Evolutionary conservation across 2,113 vertebrate species (phyloP), one percentile per base, ranked within the genome.

Genomic region (Tupaia tana): DNA sequence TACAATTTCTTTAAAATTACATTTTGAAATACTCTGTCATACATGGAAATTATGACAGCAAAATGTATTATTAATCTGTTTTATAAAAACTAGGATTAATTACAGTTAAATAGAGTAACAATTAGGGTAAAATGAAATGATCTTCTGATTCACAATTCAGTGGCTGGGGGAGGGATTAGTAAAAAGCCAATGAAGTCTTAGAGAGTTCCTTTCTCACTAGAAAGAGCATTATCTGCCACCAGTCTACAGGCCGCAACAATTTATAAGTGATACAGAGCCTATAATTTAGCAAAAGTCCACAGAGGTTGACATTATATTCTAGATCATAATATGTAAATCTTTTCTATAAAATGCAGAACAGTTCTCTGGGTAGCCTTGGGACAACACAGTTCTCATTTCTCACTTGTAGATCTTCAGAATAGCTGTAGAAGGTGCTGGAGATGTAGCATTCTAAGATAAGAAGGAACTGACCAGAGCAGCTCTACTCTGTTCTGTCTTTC

Each of bases 71-170:
- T 31, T 80, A 71, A 20, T 70, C n/a, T 63, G 13, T 92, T 78
- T 69, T 95, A 81, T 92, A 79, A 85, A 88, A 94, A 78, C 5
- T 75, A 18, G 7, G 74, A 73, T 64, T 78, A 15, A 78, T 69
- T 89, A 59, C 15, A 73, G 6, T 43, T 19, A 73, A 70, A 81
- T 58, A 10, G 1, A 58, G 25, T 58, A 64, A 86, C 52, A 24
- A 64, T 81, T 80, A 83, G 24, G 3, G 10, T 61, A 27, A 58
- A 87, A 82, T 63, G 27, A 84, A 89, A 59, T 14, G 54, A n/a
- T 43, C 9, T 67, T 67, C 58, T 34, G 43, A 70, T 61, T 90
- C 52, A 70, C 9, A 94, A 22, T 79, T 75, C 74, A 88, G 7
- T 43, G 29, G 0, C 9, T 90, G 31, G 34, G 15, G 34, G 6